These are phyloP conservation scores for Chaetogeoica ovagalla DNA, from an alignment of 2,888 invertebrate genomes.

Conservation along the genomic window DNA sequence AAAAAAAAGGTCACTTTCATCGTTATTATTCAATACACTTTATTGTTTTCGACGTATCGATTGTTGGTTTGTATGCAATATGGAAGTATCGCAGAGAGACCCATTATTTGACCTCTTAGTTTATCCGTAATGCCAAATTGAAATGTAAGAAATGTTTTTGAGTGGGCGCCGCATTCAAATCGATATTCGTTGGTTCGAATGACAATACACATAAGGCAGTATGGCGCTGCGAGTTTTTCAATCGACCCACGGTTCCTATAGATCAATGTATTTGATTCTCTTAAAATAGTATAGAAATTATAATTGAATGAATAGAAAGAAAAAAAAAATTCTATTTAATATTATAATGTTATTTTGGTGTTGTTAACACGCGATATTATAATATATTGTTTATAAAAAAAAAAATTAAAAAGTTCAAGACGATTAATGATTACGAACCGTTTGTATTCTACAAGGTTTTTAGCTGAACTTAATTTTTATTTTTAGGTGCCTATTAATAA, in stretches of 20 bases:
- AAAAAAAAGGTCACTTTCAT: conserved; percentile 24
- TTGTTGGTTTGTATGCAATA: conserved; percentile 3
- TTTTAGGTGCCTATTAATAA: no score
- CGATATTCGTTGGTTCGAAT: background rate
- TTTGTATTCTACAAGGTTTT: no score
- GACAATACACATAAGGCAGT: background rate
- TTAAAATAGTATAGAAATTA: background rate
- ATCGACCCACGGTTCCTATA: background rate
- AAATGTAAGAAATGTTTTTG: conserved; percentile 17
- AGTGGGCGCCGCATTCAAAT: conserved; percentile 31
- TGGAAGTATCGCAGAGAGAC: conserved; percentile 6
- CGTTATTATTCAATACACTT: background rate
- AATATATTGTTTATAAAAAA: no score
- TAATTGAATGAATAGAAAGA: background rate
- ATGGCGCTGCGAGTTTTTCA: background rate
- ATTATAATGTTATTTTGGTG: no score
- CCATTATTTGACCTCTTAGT: conserved; percentile 26
- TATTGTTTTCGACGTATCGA: background rate
- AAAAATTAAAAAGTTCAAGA: no score
- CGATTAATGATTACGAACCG: no score
- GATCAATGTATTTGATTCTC: background rate
- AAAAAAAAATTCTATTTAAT: no score
- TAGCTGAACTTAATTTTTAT: no score
- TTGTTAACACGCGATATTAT: no score
- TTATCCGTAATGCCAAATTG: conserved; percentile 16